These are phyloP conservation scores for Drosophila dunni DNA, from an alignment of 1,140 invertebrate genomes.

Conservation along the genomic window DNA sequence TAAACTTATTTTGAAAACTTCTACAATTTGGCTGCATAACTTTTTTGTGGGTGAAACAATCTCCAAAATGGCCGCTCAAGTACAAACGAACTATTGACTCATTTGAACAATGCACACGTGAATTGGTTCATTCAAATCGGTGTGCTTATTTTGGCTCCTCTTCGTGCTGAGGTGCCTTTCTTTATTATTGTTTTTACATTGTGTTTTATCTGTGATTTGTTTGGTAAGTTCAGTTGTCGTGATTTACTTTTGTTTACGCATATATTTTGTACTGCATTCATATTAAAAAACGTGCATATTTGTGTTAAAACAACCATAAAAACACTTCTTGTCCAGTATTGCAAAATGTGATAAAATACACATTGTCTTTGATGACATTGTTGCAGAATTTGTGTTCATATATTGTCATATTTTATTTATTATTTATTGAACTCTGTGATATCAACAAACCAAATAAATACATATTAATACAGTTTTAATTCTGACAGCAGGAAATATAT, in stretches of 20 bases:
- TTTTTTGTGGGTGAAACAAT: constrained; percentile 79
- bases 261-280: background rate
- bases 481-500: too few species aligned
- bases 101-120: constrained; percentile 46
- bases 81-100: constrained; percentile 43
- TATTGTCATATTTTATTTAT: too few species aligned
- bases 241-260: background rate
- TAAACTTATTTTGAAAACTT: constrained; percentile 63
- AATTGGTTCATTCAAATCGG: constrained; percentile 34
- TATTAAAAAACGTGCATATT: background rate
- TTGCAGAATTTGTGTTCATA: too few species aligned
- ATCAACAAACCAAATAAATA: too few species aligned
- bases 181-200: constrained; percentile 5
- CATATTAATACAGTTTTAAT: too few species aligned
- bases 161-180: constrained; percentile 4
- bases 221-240: constrained; percentile 19
- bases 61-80: constrained; percentile 77
- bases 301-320: constrained; percentile 1
- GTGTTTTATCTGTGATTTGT: background rate
- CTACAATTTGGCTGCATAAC: constrained; percentile 77
- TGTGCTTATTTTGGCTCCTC: constrained; percentile 22
- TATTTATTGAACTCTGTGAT: too few species aligned
- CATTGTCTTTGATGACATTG: background rate
- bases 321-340: constrained; percentile 14
- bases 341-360: constrained; percentile 6